Evolutionary conservation across 1,140 invertebrate species (phyloP), one percentile per base, ranked within the genome.

Genomic region (Cecropterus lyciades): DNA sequence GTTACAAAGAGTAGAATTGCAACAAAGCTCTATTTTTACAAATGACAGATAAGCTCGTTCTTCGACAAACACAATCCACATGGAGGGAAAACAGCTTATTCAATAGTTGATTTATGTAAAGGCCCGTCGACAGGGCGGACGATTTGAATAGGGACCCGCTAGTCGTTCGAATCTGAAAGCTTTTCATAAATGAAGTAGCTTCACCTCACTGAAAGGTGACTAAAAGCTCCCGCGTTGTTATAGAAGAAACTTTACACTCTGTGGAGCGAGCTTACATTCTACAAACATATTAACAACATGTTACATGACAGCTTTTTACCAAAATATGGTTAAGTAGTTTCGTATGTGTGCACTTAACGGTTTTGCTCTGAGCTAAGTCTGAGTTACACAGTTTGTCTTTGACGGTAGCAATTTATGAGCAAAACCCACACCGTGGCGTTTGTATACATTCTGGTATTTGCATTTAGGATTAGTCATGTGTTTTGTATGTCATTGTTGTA

Each of bases 51-150:
- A 42, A 48, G 43, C 16, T 37, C 43, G 40, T 65, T 59, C 57
- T 52, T 71, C 51, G 52, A 37, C 52, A 65, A 63, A 73, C 68
- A 65, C 71, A 75, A 69, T 77, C 62, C 67, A 67, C 67, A 72
- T 69, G 71, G 70, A 73, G 57, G 76, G 76, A 81, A 80, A 82
- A 77, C 75, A 79, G 74, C 79, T 85, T 84, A 85, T 85, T 84
- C 82, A 88, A 82, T 83, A 83, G 74, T 83, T 89, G 82, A 91
- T 89, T 84, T 91, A 91, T 90, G 80, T 76, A 79, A 84, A 86
- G 77, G 77, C 75, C 80, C 75, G 75, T 72, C 62, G 69, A 73
- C 68, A 77, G 77, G 79, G 69, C 79, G 71, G 77, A 76, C 72
- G 80, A 89, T 91, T 89, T 91, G 83, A 87, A 90, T 89, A 87